phyloP scores from a whole-genome alignment of 2,797 vertebrate genomes.

The Silurus lanzhouensis region DNA sequence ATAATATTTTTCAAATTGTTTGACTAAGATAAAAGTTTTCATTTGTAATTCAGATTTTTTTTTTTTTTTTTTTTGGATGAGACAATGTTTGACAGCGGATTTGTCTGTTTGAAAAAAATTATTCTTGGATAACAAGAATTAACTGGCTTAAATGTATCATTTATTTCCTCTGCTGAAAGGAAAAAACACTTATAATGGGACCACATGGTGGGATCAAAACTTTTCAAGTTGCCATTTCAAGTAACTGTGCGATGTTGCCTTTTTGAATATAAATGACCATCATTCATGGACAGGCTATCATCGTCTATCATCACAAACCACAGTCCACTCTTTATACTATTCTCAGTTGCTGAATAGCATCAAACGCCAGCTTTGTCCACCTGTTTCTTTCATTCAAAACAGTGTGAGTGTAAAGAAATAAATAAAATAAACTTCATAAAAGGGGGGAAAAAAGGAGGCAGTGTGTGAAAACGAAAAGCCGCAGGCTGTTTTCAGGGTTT shows the following conservation, averaged over 20 bases:
- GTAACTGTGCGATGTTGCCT: background rate
- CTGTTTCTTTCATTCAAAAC: constrained; percentile 13
- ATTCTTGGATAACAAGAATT: background rate
- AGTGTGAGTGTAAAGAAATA: constrained; percentile 20
- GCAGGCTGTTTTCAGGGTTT: constrained; percentile 38
- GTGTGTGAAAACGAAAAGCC: constrained; percentile 29
- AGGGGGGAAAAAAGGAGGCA: constrained; percentile 17
- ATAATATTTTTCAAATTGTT: background rate
- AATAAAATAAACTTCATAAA: constrained; percentile 35
- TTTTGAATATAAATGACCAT: background rate
- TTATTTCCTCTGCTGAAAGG: background rate
- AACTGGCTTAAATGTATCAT: background rate
- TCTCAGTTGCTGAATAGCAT: constrained; percentile 3
- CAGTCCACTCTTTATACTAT: background rate
- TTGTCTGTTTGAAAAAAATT: background rate
- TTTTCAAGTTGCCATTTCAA: constrained; percentile 1
- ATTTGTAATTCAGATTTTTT: too few relatives aligned
- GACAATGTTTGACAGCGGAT: background rate
- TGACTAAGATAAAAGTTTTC: background rate
- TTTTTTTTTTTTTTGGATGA: too few relatives aligned
- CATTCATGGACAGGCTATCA: background rate
- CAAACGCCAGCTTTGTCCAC: background rate
- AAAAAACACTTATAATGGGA: background rate
- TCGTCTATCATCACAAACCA: constrained; percentile 19
- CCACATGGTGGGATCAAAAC: background rate